These are phyloP conservation scores for Spatulosminthurus flaviceps DNA, from an alignment of 2,888 invertebrate species.

Conservation along the genomic window DNA sequence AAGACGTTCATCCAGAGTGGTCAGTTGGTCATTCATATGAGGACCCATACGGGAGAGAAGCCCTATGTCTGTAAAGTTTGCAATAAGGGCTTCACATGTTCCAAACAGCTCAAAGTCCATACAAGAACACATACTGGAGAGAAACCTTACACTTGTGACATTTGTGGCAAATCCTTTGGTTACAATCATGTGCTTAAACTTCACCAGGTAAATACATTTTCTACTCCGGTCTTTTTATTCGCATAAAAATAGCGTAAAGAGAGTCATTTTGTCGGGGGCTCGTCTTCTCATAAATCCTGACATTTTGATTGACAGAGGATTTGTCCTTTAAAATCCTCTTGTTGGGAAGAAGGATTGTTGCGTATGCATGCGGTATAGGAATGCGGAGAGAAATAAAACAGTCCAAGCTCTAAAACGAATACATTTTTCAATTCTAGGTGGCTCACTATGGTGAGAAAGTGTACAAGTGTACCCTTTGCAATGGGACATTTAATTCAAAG, in stretches of 20 bases:
- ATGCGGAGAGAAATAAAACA: too few relatives aligned
- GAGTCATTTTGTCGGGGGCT: too few relatives aligned
- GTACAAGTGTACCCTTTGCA: conserved; percentile 90
- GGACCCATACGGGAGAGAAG: conserved; percentile 79
- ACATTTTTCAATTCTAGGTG: conserved; percentile 70
- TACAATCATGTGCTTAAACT: conserved; percentile 90
- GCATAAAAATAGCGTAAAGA: too few relatives aligned
- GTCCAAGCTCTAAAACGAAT: too few relatives aligned
- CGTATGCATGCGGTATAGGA: too few relatives aligned
- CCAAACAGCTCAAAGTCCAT: conserved; percentile 90
- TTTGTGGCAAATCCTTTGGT: conserved; percentile 88
- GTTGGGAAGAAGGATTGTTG: too few relatives aligned
- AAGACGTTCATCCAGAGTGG: conserved; percentile 93
- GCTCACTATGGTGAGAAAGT: conserved; percentile 92
- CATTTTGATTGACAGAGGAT: too few relatives aligned
- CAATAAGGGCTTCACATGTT: conserved; percentile 90
- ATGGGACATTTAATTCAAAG: conserved; percentile 89
- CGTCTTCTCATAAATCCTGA: too few relatives aligned
- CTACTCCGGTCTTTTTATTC: not conserved
- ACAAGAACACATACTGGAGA: conserved; percentile 91
- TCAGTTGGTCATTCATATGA: conserved; percentile 88
- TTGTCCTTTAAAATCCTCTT: too few relatives aligned
- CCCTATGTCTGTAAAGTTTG: conserved; percentile 80
- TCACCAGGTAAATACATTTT: conserved; percentile 68
- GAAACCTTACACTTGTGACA: conserved; percentile 89